Evolutionary conservation across 2,797 vertebrate species (phyloP).

Genomic region (Synaphobranchus kaupii): DNA sequence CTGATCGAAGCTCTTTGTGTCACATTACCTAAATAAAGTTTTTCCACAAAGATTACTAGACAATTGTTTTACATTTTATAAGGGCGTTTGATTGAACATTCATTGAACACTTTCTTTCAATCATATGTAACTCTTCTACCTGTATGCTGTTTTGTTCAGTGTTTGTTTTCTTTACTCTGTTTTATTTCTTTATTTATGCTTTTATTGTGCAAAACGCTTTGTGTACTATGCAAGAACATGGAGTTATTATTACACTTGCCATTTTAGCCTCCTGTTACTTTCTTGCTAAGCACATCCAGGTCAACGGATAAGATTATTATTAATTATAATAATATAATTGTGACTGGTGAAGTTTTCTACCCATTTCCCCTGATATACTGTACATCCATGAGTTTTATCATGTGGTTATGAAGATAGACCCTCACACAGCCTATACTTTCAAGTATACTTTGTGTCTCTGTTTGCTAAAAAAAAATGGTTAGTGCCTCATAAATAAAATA

Average conservation of each 20-base stretch:
- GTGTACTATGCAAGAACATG: too few species aligned
- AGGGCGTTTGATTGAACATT: background rate
- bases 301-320: too few species aligned
- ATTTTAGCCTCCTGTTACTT: too few species aligned
- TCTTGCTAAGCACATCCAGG: too few species aligned
- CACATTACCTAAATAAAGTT: background rate
- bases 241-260: too few species aligned
- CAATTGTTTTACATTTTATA: background rate
- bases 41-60: background rate
- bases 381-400: background rate
- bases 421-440: background rate
- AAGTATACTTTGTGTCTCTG: background rate
- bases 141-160: too few species aligned
- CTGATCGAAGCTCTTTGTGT: background rate
- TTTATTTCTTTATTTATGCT: too few species aligned
- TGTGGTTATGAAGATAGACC: background rate
- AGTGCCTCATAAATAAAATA: slow-evolving; percentile 16
- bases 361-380: background rate
- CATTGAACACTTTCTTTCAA: too few species aligned
- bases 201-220: too few species aligned
- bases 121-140: too few species aligned
- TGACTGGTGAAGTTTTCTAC: background rate
- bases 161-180: too few species aligned
- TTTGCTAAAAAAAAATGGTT: background rate
- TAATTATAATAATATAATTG: background rate